Evolutionary conservation across 2,888 invertebrate species (phyloP), one percentile per base, ranked within the genome.

Genomic region (Agrenia bidenticulata): DNA sequence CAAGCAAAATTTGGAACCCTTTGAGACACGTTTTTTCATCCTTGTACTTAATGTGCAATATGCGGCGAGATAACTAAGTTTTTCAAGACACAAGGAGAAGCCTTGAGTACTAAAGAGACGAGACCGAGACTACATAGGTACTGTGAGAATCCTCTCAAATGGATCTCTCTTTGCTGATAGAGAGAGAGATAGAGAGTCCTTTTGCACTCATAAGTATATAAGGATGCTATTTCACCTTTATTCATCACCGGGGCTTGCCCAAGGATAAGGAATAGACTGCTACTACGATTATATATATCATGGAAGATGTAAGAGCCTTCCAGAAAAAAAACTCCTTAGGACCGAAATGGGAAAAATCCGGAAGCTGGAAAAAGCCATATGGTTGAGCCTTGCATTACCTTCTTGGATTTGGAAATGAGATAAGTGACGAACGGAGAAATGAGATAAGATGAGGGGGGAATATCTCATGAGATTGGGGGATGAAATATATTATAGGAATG

Each of bases 61-160:
- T 58, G 58, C 24, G 58, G 58, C 4, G 15, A 58, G 58, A 58
- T 58, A 58, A 58, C 58, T 58, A 58, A 58, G 45, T 58, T 58
- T 58, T 17, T 23, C 24, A 51, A 51, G 51, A 51, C 19, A 23
- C 5, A 51, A 32, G 32, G 32, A 32, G 32, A 32, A n/a, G 4
- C 32, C n/a, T 39, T 39, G 13, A 53, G 53, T 24, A 24, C 53
- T 53, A 2, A 11, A 23, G 7, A n/a, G 23, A 13, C 7, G 7
- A n/a, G 54, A 5, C n/a, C 17, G 17, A 45, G 54, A 26, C n/a
- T 24, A 54, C 26, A 32, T 54, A 9, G 21, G 23, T 23, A 51
- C 19, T 24, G 15, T 5, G 51, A 23, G 51, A 51, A 51, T 51
- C 51, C 51, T 24, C 21, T 27, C 32, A 54, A 54, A 54, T 54